Evolutionary conservation across 2,113 vertebrate species (phyloP).

Genomic region (Otolemur garnettii): DNA sequence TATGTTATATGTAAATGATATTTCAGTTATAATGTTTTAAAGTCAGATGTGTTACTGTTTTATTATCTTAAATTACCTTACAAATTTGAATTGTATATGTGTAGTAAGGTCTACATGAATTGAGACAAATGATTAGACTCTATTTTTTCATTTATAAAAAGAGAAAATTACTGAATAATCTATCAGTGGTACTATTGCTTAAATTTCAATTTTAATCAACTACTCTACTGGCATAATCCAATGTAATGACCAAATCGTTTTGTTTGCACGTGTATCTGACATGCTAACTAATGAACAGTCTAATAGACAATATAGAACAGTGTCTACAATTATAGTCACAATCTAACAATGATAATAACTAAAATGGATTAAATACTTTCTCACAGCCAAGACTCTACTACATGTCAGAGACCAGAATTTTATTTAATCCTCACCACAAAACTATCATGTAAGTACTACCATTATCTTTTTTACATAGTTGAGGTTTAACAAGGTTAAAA

Average conservation of each 20-base stretch:
- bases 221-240: conserved; percentile 42
- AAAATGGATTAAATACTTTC: not conserved
- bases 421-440: conserved; percentile 16
- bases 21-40: not conserved
- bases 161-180: conserved; percentile 7
- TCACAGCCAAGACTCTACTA: not conserved
- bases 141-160: conserved; percentile 35
- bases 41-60: not conserved
- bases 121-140: not conserved
- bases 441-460: not conserved
- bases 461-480: conserved; percentile 21
- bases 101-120: not conserved
- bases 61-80: not conserved
- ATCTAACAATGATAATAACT: not conserved
- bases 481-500: not conserved
- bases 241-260: not conserved
- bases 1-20: too few relatives aligned
- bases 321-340: not conserved
- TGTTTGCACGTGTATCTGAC: not conserved
- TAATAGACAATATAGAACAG: not conserved
- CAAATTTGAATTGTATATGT: not conserved
- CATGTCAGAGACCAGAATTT: not conserved
- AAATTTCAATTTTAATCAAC: conserved; percentile 41
- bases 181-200: not conserved
- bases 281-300: not conserved